phyloP scores from a whole-genome alignment of 92 coral and sea anemone species.

The Desmophyllum pertusum region DNA sequence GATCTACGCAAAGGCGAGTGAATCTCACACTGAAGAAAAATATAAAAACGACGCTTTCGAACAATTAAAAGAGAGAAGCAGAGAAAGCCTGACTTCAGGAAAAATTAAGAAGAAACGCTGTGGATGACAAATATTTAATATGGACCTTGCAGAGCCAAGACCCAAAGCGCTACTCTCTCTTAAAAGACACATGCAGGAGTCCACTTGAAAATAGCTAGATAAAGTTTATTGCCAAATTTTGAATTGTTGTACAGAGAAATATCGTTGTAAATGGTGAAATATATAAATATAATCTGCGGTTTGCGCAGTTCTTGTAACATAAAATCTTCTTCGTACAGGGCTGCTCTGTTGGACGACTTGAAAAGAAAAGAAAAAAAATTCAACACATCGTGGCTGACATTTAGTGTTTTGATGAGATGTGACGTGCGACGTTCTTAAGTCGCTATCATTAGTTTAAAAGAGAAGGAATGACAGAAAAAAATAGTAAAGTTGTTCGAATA shows the following conservation, averaged over 20 bases:
- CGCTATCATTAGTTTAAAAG: slow-evolving; percentile 25
- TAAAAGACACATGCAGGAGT: neutral
- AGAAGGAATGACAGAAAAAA: slow-evolving; percentile 14
- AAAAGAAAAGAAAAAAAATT: slow-evolving; percentile 7
- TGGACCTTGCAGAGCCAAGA: slow-evolving; percentile 5
- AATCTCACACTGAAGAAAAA: slow-evolving; percentile 16
- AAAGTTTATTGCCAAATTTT: slow-evolving; percentile 40
- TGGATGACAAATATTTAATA: slow-evolving; percentile 26
- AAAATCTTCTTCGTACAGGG: slow-evolving; percentile 40
- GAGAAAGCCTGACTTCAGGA: slow-evolving; percentile 7
- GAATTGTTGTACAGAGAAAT: slow-evolving; percentile 80
- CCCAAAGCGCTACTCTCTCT: slow-evolving; percentile 11
- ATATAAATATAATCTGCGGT: slow-evolving; percentile 64
- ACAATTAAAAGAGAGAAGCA: slow-evolving; percentile 17
- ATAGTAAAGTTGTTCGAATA: slow-evolving; percentile 40
- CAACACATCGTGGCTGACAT: slow-evolving; percentile 42
- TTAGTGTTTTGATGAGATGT: slow-evolving; percentile 28
- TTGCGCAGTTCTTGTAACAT: slow-evolving; percentile 45
- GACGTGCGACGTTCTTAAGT: slow-evolving; percentile 22
- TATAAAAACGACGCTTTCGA: slow-evolving; percentile 8
- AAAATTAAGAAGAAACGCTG: neutral
- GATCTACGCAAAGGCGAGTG: slow-evolving; percentile 65
- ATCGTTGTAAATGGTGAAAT: slow-evolving; percentile 77
- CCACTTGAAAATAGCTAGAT: slow-evolving; percentile 29
- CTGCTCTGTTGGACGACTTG: slow-evolving; percentile 17